These are phyloP conservation scores for Pyrrhia umbra DNA, from an alignment of 2,888 invertebrate genomes.

Conservation along the genomic window DNA sequence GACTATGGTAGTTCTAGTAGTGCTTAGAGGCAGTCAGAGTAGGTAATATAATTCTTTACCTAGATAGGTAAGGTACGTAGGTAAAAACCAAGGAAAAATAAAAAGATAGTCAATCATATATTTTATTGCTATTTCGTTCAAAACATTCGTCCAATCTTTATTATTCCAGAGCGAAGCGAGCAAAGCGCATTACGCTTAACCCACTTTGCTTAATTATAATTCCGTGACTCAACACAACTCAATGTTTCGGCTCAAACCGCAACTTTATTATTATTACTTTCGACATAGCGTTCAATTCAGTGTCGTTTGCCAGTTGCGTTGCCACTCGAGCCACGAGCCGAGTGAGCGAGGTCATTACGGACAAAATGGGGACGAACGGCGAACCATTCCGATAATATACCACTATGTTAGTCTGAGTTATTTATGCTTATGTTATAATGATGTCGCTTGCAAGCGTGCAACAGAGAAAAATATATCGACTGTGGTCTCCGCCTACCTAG, in stretches of 20 bases:
- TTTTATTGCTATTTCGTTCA: neutral
- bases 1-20: too few species aligned
- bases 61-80: too few species aligned
- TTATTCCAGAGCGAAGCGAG: slow-evolving; percentile 23
- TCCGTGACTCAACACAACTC: slow-evolving; percentile 46
- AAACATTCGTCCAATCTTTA: slow-evolving; percentile 25
- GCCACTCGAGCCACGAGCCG: slow-evolving; percentile 63
- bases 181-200: slow-evolving; percentile 37
- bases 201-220: slow-evolving; percentile 47
- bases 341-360: slow-evolving; percentile 76
- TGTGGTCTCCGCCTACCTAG: slow-evolving; percentile 36
- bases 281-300: slow-evolving; percentile 34
- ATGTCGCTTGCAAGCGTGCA: slow-evolving; percentile 54
- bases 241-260: slow-evolving; percentile 43
- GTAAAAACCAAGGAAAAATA: too few species aligned
- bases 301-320: slow-evolving; percentile 60
- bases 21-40: too few species aligned
- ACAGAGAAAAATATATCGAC: slow-evolving; percentile 60
- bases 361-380: slow-evolving; percentile 70
- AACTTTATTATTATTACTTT: slow-evolving; percentile 72
- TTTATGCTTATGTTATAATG: slow-evolving; percentile 65
- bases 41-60: too few species aligned
- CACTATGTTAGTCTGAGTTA: slow-evolving; percentile 61
- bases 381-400: slow-evolving; percentile 75
- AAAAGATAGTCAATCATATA: too few species aligned